Conservation (phyloP, 2,113 vertebrate species). For the Cyprinodon variegatus region DNA sequence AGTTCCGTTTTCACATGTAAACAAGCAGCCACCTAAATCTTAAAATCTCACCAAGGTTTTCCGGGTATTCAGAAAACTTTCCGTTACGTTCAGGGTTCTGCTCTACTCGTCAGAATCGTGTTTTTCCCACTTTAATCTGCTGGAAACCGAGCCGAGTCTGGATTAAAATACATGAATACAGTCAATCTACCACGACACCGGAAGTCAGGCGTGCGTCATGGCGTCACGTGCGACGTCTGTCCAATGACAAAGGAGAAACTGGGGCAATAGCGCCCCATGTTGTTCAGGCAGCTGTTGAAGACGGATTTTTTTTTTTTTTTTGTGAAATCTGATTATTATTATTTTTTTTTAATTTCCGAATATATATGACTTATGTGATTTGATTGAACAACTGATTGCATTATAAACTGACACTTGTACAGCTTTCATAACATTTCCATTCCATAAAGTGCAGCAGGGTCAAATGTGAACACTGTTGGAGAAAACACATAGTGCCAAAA, state of each 20-base stretch:
- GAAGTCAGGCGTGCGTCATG: not conserved
- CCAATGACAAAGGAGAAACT: not conserved
- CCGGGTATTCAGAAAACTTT: accelerated
- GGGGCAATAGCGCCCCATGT: no score
- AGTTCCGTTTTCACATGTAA: not conserved
- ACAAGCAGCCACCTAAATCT: not conserved
- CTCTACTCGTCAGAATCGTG: not conserved
- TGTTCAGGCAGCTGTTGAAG: no score
- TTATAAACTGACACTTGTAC: no score
- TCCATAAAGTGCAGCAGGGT: no score
- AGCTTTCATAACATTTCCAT: no score
- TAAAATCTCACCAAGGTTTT: not conserved
- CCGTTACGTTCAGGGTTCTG: not conserved
- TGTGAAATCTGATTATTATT: no score
- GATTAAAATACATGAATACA: not conserved
- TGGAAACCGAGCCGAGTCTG: not conserved
- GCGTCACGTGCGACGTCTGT: not conserved
- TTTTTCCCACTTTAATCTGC: not conserved
- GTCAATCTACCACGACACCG: not conserved
- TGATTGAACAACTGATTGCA: no score
- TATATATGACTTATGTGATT: no score
- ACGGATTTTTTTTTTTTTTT: no score
- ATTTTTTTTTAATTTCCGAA: no score
- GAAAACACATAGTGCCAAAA: no score
- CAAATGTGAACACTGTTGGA: no score